Base-by-base conservation (phyloP, 2,113 vertebrate species). In the Tragulus kanchil region DNA sequence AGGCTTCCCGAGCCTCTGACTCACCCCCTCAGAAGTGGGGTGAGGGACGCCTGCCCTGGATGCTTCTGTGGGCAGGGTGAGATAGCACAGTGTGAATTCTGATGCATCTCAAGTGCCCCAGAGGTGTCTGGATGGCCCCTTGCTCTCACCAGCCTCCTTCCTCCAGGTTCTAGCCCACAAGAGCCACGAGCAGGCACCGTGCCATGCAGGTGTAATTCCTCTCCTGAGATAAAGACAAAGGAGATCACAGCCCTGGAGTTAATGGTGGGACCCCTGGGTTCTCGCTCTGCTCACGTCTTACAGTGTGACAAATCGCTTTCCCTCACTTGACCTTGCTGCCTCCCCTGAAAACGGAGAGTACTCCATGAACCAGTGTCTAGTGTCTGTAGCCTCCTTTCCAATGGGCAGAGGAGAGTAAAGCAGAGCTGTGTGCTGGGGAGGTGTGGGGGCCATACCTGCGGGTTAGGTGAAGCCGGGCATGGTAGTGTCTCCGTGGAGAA, bases 71-170 rank as follows among this genome's bases (percentile, higher is more conserved):
- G 52, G 59, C 67, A 14, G 48, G 25, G 50, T 6, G 79, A 23
- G 79, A 23, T 58, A 42, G 21, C 5, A 1, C 62, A 31, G 6
- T 81, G 28, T 54, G 1, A 61, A 23, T 23, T 6, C 4, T 11
- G 36, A 1, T 1, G 26, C 6, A 1, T n/a, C 58, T 50, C 26
- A 31, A 52, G 15, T 42, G n/a, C 11, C 7, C 0, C 0, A 3
- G 42, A 62, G 86, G 36, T 52, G 3, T 21, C 42, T 10, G 31
- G 31, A 13, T 1, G 36, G 59, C 56, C 52, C 65, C 48, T 82
- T 25, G 75, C 23, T 67, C 50, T 64, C 79, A 56, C 36, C n/a
- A 25, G 58, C 62, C 23, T 64, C 62, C 25, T 61, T 36, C 58
- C 28, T 56, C n/a, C 25, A 42, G 48, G 79, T 36, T 52, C 15